Evolutionary conservation across 2,888 invertebrate species (phyloP).

Genomic region (Hemistola chrysoprasaria): DNA sequence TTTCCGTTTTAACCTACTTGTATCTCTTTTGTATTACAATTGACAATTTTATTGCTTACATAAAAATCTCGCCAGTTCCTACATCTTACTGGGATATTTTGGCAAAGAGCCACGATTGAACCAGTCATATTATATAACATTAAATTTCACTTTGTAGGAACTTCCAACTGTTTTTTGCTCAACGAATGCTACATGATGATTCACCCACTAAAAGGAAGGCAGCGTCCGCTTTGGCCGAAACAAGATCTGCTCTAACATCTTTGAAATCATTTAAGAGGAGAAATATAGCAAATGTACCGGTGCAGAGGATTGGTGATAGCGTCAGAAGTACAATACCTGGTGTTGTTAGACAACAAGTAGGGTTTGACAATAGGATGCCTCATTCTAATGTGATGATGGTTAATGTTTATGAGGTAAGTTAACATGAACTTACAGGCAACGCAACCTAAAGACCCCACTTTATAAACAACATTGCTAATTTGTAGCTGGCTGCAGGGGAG

Average conservation of each 20-base stretch:
- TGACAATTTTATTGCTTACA: conserved; percentile 8
- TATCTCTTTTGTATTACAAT: background rate
- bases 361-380: conserved; percentile 56
- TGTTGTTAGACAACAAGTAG: conserved; percentile 71
- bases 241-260: conserved; percentile 89
- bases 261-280: conserved; percentile 85
- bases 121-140: conserved; percentile 9
- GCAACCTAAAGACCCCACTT: too few relatives aligned
- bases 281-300: conserved; percentile 71
- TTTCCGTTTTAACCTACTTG: too few relatives aligned
- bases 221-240: conserved; percentile 84
- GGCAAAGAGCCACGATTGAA: conserved; percentile 9
- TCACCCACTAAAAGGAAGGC: conserved; percentile 80
- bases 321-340: conserved; percentile 78
- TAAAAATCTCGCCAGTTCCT: conserved; percentile 2
- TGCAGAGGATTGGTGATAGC: conserved; percentile 79
- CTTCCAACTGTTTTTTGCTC: conserved; percentile 87
- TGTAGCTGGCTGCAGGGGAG: too few relatives aligned
- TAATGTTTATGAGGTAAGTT: conserved; percentile 79
- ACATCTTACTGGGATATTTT: conserved; percentile 8
- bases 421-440: too few relatives aligned
- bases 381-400: conserved; percentile 79
- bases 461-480: too few relatives aligned
- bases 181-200: conserved; percentile 85
- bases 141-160: conserved; percentile 76